phyloP scores from a whole-genome alignment of 2,888 invertebrate genomes.

The Strigamia crassipes region DNA sequence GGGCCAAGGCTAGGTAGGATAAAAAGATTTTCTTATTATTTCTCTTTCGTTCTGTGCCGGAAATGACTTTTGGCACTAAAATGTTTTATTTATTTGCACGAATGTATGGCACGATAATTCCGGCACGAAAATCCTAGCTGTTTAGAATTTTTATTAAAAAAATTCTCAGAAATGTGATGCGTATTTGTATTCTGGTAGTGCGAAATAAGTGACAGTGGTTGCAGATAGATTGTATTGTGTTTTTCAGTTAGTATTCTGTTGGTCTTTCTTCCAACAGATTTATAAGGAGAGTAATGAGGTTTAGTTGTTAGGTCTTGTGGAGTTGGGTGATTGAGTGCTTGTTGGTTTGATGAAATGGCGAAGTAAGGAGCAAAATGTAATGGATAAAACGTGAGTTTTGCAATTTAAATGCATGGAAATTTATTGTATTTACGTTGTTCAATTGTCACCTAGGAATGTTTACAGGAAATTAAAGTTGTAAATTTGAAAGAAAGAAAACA shows the following conservation, averaged over 20 bases:
- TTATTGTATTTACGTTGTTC: too few species aligned
- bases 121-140: neutral
- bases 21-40: conserved; percentile 42
- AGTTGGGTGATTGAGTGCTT: neutral
- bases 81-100: conserved; percentile 29
- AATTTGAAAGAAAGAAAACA: too few species aligned
- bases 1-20: conserved; percentile 41
- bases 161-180: neutral
- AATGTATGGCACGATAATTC: conserved; percentile 25
- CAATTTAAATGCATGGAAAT: too few species aligned
- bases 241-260: conserved; percentile 13
- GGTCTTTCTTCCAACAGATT: neutral
- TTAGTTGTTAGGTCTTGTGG: neutral
- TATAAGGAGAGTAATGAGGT: conserved; percentile 1
- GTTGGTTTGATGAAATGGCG: neutral
- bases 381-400: too few species aligned
- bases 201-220: neutral
- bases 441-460: too few species aligned
- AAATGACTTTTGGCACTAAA: conserved; percentile 10
- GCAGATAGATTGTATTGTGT: conserved; percentile 4
- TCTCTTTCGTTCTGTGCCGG: neutral
- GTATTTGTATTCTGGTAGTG: conserved; percentile 24
- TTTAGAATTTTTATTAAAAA: conserved; percentile 40
- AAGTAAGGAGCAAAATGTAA: too few species aligned
- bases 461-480: too few species aligned